A percentile compares a stretch with the other conserved stretches of the same genome.
Evolutionary conservation across 2,113 vertebrate genomes (phyloP).

Genomic region (Tyrannus savana): DNA sequence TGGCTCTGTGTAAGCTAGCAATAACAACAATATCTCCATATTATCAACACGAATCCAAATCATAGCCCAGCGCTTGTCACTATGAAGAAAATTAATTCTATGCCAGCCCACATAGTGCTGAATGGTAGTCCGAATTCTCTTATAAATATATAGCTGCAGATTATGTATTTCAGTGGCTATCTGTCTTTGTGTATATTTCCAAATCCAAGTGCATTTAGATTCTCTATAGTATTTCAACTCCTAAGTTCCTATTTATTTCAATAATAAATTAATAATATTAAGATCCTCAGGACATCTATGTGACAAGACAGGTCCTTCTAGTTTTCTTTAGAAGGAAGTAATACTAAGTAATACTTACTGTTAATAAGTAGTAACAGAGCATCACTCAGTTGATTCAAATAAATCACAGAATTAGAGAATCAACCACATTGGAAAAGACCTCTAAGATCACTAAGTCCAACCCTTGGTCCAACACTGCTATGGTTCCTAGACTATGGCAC

Average conservation of each 20-base stretch:
- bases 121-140: neutral
- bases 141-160: neutral
- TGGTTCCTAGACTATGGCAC: too few relatives aligned
- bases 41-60: neutral
- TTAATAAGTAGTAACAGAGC: neutral
- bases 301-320: neutral
- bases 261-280: neutral
- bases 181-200: neutral
- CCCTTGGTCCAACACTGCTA: too few relatives aligned
- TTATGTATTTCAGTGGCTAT: neutral
- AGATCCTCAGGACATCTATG: neutral
- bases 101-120: neutral
- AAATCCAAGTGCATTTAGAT: neutral
- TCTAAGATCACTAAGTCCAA: too few relatives aligned
- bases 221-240: neutral
- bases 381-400: neutral
- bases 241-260: neutral
- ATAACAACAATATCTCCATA: neutral
- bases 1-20: neutral
- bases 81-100: neutral
- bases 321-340: neutral
- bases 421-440: too few relatives aligned
- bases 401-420: neutral
- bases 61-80: neutral
- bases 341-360: neutral